Evolutionary conservation across 2,888 invertebrate species (phyloP).

Genomic region (Melolontha melolontha): DNA sequence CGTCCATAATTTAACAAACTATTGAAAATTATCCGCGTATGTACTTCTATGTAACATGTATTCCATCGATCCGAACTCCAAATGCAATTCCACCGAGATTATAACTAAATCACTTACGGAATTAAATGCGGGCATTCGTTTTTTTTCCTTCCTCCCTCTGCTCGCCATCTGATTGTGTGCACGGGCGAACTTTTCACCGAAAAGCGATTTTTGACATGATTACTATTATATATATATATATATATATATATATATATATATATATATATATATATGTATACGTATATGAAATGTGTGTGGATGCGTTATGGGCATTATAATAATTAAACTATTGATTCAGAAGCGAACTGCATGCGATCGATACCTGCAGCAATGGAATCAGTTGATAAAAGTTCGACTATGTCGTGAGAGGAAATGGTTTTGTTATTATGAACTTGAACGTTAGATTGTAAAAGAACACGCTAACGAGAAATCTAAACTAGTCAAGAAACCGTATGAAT

Average conservation of each 20-base stretch:
- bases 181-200: constrained; percentile 3
- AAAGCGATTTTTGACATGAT: constrained; percentile 25
- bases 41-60: neutral
- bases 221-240: constrained; percentile 2
- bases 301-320: constrained; percentile 24
- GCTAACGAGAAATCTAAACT: neutral
- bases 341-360: constrained; percentile 22
- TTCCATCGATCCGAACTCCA: neutral
- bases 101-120: constrained; percentile 33
- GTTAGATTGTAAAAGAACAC: constrained; percentile 26
- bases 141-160: constrained; percentile 2
- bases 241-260: constrained; percentile 5
- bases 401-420: neutral
- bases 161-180: neutral
- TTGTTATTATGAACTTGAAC: constrained; percentile 28
- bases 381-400: constrained; percentile 2
- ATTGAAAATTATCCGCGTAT: constrained; percentile 17
- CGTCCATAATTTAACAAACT: neutral
- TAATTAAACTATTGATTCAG: constrained; percentile 32
- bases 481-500: too few species aligned
- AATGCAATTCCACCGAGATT: constrained; percentile 31
- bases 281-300: too few species aligned
- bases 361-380: constrained; percentile 8
- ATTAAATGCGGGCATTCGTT: constrained; percentile 23
- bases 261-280: neutral